Conservation (phyloP, 2,113 vertebrate species). For the Orientallactaga bullata region DNA sequence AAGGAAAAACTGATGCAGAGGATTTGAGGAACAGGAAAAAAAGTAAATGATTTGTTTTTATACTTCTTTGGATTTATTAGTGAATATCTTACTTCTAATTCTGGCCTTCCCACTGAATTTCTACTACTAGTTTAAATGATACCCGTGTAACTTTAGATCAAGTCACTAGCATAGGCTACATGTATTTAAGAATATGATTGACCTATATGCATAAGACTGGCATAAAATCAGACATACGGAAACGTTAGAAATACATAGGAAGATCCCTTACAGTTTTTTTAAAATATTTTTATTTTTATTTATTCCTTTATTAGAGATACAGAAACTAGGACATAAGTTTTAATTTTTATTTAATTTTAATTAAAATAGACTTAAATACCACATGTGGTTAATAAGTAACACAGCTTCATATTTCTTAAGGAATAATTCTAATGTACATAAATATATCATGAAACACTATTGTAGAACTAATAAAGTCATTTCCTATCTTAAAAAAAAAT, state of each 20-base stretch:
- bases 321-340: neutral
- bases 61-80: slow-evolving; percentile 30
- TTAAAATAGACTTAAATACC: slow-evolving; percentile 3
- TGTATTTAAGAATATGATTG: slow-evolving; percentile 26
- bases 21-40: neutral
- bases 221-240: neutral
- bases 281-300: too few species aligned
- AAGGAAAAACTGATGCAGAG: neutral
- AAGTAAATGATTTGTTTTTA: slow-evolving; percentile 38
- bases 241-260: slow-evolving; percentile 28
- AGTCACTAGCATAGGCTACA: slow-evolving; percentile 24
- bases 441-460: neutral
- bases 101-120: neutral
- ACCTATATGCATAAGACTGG: neutral
- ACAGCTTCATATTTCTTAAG: neutral
- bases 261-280: neutral
- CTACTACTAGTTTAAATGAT: neutral
- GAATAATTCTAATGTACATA: neutral
- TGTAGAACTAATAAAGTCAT: slow-evolving; percentile 23
- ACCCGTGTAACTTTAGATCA: neutral
- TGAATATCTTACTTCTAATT: slow-evolving; percentile 43
- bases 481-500: neutral
- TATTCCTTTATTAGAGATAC: neutral
- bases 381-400: neutral
- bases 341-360: slow-evolving; percentile 44